Evolutionary conservation across 2,888 invertebrate genomes (phyloP), one percentile per base, ranked within the genome.

Genomic region (Clepsis dumicolana): DNA sequence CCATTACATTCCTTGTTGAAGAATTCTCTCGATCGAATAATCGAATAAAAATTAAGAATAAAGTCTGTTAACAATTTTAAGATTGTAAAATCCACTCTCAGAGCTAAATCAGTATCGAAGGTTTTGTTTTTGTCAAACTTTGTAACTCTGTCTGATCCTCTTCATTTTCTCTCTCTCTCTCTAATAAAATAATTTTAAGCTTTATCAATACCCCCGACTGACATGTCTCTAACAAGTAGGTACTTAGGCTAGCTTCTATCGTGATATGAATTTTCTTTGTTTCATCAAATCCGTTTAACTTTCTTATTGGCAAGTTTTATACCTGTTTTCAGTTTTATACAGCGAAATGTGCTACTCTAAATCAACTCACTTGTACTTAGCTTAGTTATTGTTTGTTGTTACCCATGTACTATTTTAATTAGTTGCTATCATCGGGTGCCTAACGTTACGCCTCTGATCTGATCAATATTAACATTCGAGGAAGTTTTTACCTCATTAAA

Each of bases 1-100:
- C 89, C 87, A 88, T 89, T 82, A 80, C 79, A 60, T 65, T 71
- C 53, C 63, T 66, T 44, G 52, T 67, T 38, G 54, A 54, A 18
- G 54, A 63, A 27, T 53, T 62, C 25, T 53, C 60, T 64, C 41
- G 50, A 8, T 38, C 1, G 38, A n/a, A 44, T 38, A n/a, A 38
- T 44, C 38, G 53, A 61, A 25, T 56, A 25, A 24, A 54, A 12
- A 4, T 38, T 35, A 21, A 32, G 24, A n/a, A 41, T 25, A 21
- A 21, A 44, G 16, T 18, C 3, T 21, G 21, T 21, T 21, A 48
- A 21, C 52, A 27, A 24, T 7, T 12, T 24, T n/a, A n/a, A 52
- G 27, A 52, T 52, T 52, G 14, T 52, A 27, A 52, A 52, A 5
- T 27, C 10, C 52, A 27, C 38, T 62, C 41, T 16, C 27, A 25